These are phyloP conservation scores for Geopemphigus sp. DNA, from an alignment of 1,140 invertebrate genomes.

Conservation along the genomic window DNA sequence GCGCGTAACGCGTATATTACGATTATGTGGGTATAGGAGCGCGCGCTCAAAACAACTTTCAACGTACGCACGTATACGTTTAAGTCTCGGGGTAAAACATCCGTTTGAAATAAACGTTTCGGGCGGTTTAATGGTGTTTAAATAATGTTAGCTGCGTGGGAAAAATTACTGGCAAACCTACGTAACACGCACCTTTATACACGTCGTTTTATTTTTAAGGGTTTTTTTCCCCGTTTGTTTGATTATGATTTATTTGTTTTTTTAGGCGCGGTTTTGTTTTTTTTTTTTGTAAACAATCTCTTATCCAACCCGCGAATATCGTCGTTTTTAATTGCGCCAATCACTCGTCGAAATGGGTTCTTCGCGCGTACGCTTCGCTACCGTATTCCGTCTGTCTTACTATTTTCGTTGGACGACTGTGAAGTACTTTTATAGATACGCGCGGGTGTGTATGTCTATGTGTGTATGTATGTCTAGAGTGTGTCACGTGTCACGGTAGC, in stretches of 20 bases:
- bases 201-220: slow-evolving; percentile 3
- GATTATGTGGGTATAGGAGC: too few relatives aligned
- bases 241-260: slow-evolving; percentile 20
- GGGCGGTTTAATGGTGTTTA: slow-evolving; percentile 32
- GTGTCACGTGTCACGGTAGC: too few relatives aligned
- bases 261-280: neutral
- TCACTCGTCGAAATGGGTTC: neutral
- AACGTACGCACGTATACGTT: neutral
- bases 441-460: too few relatives aligned
- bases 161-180: slow-evolving; percentile 6
- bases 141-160: slow-evolving; percentile 27
- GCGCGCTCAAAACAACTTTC: neutral
- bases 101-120: slow-evolving; percentile 26
- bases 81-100: neutral
- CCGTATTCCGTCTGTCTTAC: neutral
- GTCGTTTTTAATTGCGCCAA: neutral
- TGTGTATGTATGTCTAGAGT: too few relatives aligned
- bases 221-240: slow-evolving; percentile 13
- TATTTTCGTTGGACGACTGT: neutral
- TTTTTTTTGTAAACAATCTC: slow-evolving; percentile 2
- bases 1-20: too few relatives aligned
- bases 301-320: slow-evolving; percentile 1
- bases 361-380: neutral
- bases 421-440: too few relatives aligned
- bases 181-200: neutral